phyloP scores from a whole-genome alignment of 1,140 invertebrate genomes.

The Macrotrachela quadricornifera region DNA sequence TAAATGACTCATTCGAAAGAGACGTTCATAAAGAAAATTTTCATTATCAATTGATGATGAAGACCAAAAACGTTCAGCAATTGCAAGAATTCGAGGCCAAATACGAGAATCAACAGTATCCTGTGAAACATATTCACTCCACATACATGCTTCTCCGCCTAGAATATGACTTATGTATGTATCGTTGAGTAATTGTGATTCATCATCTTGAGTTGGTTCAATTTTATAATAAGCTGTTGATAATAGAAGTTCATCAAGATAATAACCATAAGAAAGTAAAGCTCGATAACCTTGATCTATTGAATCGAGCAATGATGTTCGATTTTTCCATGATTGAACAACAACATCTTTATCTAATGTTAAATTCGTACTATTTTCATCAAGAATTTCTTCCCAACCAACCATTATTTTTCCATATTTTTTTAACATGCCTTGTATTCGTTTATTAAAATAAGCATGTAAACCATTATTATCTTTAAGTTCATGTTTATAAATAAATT shows the following conservation, averaged over 20 bases:
- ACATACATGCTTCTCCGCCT: neutral
- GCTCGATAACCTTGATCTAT: neutral
- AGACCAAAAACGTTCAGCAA: slow-evolving; percentile 21
- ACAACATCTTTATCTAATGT: neutral
- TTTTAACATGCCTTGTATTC: neutral
- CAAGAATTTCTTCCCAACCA: slow-evolving; percentile 2
- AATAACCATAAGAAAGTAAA: neutral
- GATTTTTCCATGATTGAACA: neutral
- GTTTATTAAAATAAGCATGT: neutral
- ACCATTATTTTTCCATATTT: neutral
- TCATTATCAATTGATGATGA: no score
- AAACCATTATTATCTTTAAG: neutral
- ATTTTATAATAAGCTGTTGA: neutral
- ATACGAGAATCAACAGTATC: no score
- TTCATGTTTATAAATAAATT: neutral
- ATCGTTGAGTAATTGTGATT: neutral
- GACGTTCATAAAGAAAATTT: no score
- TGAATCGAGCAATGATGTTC: neutral
- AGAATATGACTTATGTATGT: neutral
- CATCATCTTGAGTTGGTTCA: neutral
- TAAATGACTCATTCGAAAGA: no score
- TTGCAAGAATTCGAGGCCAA: slow-evolving; percentile 15
- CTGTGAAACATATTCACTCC: neutral
- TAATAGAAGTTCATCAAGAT: neutral
- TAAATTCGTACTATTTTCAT: neutral